Evolutionary conservation across 2,113 vertebrate genomes (phyloP).

Genomic region (Actenoides lindsayi): DNA sequence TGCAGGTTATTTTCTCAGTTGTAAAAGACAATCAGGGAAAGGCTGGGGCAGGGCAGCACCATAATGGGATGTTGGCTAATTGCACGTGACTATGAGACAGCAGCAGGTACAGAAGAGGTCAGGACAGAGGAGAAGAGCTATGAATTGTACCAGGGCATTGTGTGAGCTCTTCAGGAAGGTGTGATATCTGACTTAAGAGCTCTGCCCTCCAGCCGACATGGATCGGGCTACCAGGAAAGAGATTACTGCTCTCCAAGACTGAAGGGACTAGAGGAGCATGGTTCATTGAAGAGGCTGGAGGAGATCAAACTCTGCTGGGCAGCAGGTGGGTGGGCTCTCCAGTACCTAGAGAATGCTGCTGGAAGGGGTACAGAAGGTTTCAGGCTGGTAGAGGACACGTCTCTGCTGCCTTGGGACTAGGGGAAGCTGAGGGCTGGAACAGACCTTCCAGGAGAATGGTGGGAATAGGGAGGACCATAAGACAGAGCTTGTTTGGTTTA

Average conservation of each 20-base stretch:
- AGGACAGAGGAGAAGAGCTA: neutral
- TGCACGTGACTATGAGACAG: neutral
- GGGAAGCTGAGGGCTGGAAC: neutral
- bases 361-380: neutral
- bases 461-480: neutral
- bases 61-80: neutral
- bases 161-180: neutral
- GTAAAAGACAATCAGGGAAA: neutral
- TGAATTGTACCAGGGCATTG: neutral
- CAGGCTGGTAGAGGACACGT: neutral
- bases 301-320: fast-evolving
- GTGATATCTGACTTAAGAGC: neutral
- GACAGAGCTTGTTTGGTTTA: fast-evolving
- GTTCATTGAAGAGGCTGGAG: neutral
- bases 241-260: neutral
- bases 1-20: neutral
- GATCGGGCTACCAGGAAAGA: neutral
- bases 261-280: neutral
- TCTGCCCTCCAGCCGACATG: neutral
- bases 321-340: neutral
- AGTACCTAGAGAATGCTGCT: neutral
- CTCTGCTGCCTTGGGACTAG: neutral
- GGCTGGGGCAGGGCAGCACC: neutral
- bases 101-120: neutral
- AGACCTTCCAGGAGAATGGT: neutral